Evolutionary conservation across 2,797 vertebrate species (phyloP), one percentile per base, ranked within the genome.

Genomic region (Chiroxiphia lanceolata): DNA sequence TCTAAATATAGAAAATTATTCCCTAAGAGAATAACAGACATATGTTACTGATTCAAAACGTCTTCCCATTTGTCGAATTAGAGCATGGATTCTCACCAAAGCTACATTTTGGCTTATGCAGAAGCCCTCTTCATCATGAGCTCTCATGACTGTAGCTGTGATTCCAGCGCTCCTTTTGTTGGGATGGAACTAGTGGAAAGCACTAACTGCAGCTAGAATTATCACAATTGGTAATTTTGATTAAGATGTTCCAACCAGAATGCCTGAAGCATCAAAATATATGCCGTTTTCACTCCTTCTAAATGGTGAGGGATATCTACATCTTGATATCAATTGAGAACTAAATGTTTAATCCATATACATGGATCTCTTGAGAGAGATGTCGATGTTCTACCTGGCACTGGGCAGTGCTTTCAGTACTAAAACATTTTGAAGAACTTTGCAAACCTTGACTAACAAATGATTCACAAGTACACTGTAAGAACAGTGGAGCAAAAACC

Each of bases 1-100:
- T 74, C 65, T 94, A 93, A 93, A 92, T 89, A 65, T 57, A 93
- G 83, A 78, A 76, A 75, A 78, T 81, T 81, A 68, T 47, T 87
- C 57, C 40, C 38, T 75, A 68, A 40, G 57, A 89, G 89, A 95
- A 83, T 81, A 78, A 38, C 33, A 64, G 71, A 34, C 69, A 31
- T 34, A 22, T 68, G 54, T 77, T 86, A 38, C 48, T 71, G 51
- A 89, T 90, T 83, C 21, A 53, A 94, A 93, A 71, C 11, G 2
- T 93, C 83, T 89, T 87, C 67, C 34, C 60, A 1, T 90, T 82
- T 48, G 67, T 90, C 74, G 47, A 81, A 53, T 75, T 71, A 47
- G 67, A 67, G 68, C 56, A 20, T 9, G 11, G 63, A 56, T 86
- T 89, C 81, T 91, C 77, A 75, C 67, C 68, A 79, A 61, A 75